Evolutionary conservation across 2,113 vertebrate genomes (phyloP).

Genomic region (Tragelaphus imberbis): DNA sequence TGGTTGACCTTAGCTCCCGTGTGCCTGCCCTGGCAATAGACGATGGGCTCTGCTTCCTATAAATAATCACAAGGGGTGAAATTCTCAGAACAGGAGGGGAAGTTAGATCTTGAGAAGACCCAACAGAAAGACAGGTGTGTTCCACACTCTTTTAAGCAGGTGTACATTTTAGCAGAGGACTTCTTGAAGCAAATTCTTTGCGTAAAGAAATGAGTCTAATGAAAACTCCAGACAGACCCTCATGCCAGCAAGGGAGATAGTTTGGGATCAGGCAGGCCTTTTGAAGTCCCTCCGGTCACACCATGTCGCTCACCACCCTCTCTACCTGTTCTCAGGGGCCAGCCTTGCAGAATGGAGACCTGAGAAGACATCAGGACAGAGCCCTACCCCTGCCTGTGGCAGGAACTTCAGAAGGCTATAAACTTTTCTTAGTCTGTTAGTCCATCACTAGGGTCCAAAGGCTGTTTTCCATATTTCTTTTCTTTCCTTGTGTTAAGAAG

Average conservation of each 20-base stretch:
- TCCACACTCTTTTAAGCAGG: background rate
- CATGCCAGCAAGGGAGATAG: background rate
- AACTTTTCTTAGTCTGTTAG: background rate
- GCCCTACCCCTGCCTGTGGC: background rate
- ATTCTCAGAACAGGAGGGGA: slow-evolving; percentile 26
- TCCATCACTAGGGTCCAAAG: background rate
- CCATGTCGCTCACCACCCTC: background rate
- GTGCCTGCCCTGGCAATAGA: background rate
- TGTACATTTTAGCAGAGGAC: background rate
- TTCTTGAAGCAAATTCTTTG: background rate
- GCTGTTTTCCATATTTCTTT: background rate
- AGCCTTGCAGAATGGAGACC: background rate
- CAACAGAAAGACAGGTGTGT: background rate
- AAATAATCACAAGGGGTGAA: background rate
- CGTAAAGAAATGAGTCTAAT: background rate
- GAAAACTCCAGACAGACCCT: background rate
- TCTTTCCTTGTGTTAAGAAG: background rate
- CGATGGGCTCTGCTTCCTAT: background rate
- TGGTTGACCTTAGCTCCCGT: background rate
- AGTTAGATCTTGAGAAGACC: background rate
- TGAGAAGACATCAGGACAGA: background rate
- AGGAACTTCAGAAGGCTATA: background rate
- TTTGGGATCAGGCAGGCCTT: background rate
- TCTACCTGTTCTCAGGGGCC: background rate
- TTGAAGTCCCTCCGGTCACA: background rate